Evolutionary conservation across 2,797 vertebrate species (phyloP).

Genomic region (Vipera latastei): DNA sequence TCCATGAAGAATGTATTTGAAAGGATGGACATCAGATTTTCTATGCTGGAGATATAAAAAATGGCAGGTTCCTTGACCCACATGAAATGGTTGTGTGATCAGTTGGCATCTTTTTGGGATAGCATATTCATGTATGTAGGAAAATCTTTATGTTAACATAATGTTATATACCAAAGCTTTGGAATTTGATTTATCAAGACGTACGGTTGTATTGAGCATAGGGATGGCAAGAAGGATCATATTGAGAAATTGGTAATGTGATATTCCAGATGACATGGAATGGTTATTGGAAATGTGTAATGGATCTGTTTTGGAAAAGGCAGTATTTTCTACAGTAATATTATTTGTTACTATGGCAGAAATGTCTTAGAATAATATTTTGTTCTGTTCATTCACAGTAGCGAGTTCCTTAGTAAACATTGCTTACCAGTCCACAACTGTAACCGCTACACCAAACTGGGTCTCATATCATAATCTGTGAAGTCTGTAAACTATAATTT

Average conservation of each 20-base stretch:
- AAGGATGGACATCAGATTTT: background rate
- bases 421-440: background rate
- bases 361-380: background rate
- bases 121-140: background rate
- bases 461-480: background rate
- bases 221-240: background rate
- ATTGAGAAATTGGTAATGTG: background rate
- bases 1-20: background rate
- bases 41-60: background rate
- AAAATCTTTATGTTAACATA: background rate
- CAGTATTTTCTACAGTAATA: background rate
- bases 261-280: background rate
- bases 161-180: background rate
- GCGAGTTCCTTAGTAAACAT: background rate
- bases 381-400: background rate
- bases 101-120: background rate
- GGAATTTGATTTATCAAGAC: background rate
- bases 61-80: background rate
- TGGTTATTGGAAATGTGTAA: background rate
- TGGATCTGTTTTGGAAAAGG: background rate
- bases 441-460: background rate
- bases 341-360: background rate
- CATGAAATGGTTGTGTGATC: background rate
- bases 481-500: background rate
- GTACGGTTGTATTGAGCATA: background rate